Percentiles rank a stretch among this genome's conserved stretches.
These are phyloP conservation scores for Tautogolabrus adspersus DNA, from an alignment of 2,113 vertebrate species.

Conservation along the genomic window DNA sequence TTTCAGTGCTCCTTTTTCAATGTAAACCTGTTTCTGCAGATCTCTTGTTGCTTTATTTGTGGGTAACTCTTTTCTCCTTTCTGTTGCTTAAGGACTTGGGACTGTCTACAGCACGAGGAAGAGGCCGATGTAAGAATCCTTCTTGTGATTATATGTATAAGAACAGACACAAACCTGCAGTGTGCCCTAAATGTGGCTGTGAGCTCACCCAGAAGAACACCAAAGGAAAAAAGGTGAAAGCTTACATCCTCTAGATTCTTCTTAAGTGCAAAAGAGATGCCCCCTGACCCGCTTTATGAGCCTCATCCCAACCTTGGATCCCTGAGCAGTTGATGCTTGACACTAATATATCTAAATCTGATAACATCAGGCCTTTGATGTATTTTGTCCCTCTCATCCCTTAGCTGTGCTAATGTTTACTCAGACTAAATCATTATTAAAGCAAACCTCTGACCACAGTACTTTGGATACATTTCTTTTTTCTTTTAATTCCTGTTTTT, in stretches of 20 bases:
- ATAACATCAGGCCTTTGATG: neutral
- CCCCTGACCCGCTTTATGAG: neutral
- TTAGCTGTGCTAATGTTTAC: neutral
- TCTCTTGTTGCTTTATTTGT: neutral
- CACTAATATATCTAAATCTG: neutral
- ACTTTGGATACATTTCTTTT: neutral
- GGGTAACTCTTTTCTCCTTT: neutral
- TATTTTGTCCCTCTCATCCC: neutral
- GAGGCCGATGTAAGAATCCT: slow-evolving; percentile 95
- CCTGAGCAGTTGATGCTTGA: neutral
- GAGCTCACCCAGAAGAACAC: slow-evolving; percentile 89
- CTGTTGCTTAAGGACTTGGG: slow-evolving; percentile 89
- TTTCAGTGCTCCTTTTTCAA: neutral
- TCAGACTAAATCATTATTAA: no score
- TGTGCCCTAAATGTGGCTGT: slow-evolving; percentile 94
- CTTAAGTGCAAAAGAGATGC: slow-evolving; percentile 5
- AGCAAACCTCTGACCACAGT: neutral
- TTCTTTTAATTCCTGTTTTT: neutral
- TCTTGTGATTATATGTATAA: slow-evolving; percentile 95
- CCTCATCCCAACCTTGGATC: neutral
- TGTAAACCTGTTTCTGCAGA: neutral
- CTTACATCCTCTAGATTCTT: neutral
- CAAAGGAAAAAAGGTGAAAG: slow-evolving; percentile 79
- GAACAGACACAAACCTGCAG: slow-evolving; percentile 94
- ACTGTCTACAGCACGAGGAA: slow-evolving; percentile 93